Conservation (phyloP, 2,888 invertebrate genomes). For the Aromia moschata region DNA sequence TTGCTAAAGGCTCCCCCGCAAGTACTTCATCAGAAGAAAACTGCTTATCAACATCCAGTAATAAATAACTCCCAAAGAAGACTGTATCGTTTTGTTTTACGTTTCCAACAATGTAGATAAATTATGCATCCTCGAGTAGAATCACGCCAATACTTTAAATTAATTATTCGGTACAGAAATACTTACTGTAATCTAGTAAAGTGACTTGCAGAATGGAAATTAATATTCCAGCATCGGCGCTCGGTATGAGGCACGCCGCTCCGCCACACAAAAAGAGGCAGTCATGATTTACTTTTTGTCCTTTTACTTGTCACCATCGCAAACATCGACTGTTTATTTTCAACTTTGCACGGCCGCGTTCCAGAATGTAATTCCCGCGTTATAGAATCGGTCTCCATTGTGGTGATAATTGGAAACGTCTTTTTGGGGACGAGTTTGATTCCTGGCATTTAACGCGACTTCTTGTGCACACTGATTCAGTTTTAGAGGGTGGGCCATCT, state of each 20-base stretch:
- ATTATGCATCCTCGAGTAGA: too few species aligned
- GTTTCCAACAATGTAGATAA: too few species aligned
- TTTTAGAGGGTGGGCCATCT: too few species aligned
- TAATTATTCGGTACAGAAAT: slow-evolving; percentile 25
- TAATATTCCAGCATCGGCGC: slow-evolving; percentile 26
- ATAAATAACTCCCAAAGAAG: too few species aligned
- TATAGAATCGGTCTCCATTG: slow-evolving; percentile 11
- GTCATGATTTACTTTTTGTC: slow-evolving; percentile 31
- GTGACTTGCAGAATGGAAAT: slow-evolving; percentile 29
- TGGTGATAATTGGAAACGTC: slow-evolving; percentile 15
- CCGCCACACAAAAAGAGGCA: slow-evolving; percentile 22
- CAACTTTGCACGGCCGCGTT: slow-evolving; percentile 10
- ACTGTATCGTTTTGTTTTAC: too few species aligned
- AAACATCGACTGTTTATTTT: slow-evolving; percentile 29
- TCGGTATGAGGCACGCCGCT: slow-evolving; percentile 25
- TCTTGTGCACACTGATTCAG: too few species aligned
- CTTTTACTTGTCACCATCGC: slow-evolving; percentile 27
- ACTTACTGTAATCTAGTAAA: slow-evolving; percentile 28
- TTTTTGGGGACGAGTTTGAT: too few species aligned
- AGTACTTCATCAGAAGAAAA: too few species aligned
- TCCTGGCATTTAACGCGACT: too few species aligned
- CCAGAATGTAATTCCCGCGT: slow-evolving; percentile 19
- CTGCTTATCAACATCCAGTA: too few species aligned
- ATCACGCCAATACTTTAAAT: slow-evolving; percentile 13
- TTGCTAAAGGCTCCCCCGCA: too few species aligned